Conservation (phyloP, 2,888 invertebrate genomes). For the Anagyrus pseudococci region DNA sequence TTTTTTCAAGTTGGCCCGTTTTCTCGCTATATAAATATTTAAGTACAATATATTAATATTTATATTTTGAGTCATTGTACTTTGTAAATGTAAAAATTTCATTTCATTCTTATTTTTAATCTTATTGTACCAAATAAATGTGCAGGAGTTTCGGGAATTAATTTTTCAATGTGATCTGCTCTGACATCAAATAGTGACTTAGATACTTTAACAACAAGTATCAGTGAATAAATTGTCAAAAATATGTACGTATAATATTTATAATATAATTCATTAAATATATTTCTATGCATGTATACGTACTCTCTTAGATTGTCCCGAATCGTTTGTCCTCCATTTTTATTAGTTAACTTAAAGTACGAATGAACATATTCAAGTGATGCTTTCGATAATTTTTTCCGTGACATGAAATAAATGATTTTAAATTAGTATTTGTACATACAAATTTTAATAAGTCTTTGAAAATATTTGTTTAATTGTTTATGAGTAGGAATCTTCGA, state of each 20-base stretch:
- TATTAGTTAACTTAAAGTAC: constrained; percentile 3
- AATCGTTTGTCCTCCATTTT: constrained; percentile 21
- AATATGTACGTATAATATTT: constrained; percentile 48
- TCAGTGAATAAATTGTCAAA: constrained; percentile 41
- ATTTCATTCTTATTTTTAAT: no score
- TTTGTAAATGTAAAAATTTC: no score
- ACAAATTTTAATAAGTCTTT: constrained; percentile 34
- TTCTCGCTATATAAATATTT: background rate
- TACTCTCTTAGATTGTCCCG: constrained; percentile 34
- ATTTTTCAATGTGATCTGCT: constrained; percentile 3
- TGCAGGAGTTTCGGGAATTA: background rate
- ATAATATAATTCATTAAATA: constrained; percentile 48
- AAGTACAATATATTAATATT: background rate
- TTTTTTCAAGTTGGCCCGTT: constrained; percentile 1
- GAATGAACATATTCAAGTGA: background rate
- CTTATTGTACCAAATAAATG: background rate
- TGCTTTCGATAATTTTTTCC: background rate
- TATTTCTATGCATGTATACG: constrained; percentile 26
- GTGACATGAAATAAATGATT: background rate
- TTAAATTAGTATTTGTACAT: constrained; percentile 27
- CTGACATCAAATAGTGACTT: background rate
- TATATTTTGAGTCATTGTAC: background rate
- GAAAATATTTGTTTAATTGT: constrained; percentile 13
- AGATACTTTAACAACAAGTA: background rate
- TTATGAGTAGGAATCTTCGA: constrained; percentile 17